These are phyloP conservation scores for Nyctalus aviator DNA, from an alignment of 2,797 vertebrate species.

Conservation along the genomic window DNA sequence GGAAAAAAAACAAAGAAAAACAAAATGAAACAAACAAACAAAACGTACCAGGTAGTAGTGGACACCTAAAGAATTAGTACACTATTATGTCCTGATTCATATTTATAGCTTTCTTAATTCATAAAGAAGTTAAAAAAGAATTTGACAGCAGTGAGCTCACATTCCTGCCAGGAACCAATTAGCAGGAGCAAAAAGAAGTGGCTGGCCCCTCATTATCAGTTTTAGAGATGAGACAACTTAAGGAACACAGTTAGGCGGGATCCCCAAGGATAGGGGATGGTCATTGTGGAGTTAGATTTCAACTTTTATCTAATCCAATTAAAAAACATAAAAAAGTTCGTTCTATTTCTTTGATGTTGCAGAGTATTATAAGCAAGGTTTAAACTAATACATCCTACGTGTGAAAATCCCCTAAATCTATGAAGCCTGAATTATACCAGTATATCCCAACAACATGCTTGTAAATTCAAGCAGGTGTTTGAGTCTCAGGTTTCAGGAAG, in stretches of 20 bases:
- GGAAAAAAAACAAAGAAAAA: not conserved
- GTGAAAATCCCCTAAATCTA: not conserved
- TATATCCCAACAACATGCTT: not conserved
- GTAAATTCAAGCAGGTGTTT: not conserved
- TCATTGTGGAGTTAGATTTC: slow-evolving; percentile 36
- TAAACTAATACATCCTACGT: not conserved
- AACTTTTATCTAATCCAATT: slow-evolving; percentile 50
- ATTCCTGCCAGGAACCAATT: not conserved
- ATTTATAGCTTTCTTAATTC: slow-evolving; percentile 51
- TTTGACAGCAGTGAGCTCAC: not conserved
- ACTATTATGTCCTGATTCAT: not conserved
- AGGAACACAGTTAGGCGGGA: not conserved
- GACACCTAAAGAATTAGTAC: slow-evolving; percentile 18
- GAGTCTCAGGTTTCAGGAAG: slow-evolving; percentile 9
- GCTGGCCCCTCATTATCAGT: not conserved
- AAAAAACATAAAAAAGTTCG: not conserved
- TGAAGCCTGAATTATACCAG: not conserved
- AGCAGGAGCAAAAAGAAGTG: slow-evolving; percentile 5
- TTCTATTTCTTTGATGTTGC: not conserved
- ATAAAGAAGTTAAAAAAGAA: slow-evolving; percentile 33
- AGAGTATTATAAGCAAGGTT: not conserved
- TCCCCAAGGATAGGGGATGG: not conserved
- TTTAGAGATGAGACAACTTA: slow-evolving; percentile 54
- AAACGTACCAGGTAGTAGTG: not conserved
- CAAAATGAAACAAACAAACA: not conserved